Evolutionary conservation across 2,888 invertebrate species (phyloP), one percentile per base, ranked within the genome.

Genomic region (Phaonia tiefii): DNA sequence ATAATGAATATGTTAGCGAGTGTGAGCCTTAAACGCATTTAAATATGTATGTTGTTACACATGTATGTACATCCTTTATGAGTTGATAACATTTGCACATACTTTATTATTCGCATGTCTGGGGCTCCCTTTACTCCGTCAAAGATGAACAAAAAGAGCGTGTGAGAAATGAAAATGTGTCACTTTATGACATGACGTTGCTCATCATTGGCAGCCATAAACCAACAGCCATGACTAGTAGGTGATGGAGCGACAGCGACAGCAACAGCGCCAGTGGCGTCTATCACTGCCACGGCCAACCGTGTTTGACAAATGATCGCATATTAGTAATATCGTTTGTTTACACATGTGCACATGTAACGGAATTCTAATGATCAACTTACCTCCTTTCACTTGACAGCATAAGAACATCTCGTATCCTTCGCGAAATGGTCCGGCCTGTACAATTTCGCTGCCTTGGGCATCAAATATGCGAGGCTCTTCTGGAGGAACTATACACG

Each of bases 321-420:
- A 15, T 17, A 39, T 26, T 2, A n/a, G 54, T 31, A 31, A 31
- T 26, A 42, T 22, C 17, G 8, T n/a, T 13, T 1, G 37, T 39
- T 20, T 8, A 51, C 60, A 17, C 22, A 31, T 31, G 8, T 8
- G 20, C 60, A 17, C 22, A 31, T 31, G 8, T 8, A 31, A 31
- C n/a, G n/a, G n/a, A n/a, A 20, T 51, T 51, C 11, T 51, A 15
- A 60, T 60, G 31, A 60, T 13, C 63, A 65, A 88, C 92, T 93
- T 92, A 97, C 97, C 97, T 91, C 97, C 97, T 85, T 93, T 93
- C 77, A 96, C 97, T 91, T 96, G 95, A 91, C 97, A 97, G 81
- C 95, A 95, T 76, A 97, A 92, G 85, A 95, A 94, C 77, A 97
- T 92, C 88, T 95, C 95, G 87, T 95, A 95, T 70, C 96, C 97